phyloP scores from a whole-genome alignment of 2,888 invertebrate species.

The Palloptera scutellata region DNA sequence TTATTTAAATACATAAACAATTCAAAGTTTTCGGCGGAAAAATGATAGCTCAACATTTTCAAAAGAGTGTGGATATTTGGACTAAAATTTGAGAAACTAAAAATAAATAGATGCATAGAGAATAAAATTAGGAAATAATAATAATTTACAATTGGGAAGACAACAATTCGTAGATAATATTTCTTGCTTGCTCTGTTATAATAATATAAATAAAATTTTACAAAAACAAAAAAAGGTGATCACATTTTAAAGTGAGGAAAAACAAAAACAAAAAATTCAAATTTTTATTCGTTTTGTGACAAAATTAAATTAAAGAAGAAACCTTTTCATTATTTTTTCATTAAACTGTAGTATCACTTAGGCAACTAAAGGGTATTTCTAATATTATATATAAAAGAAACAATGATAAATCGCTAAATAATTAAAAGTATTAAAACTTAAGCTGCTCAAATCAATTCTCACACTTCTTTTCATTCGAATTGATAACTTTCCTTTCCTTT shows the following conservation, averaged over 20 bases:
- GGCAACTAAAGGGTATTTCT: neutral
- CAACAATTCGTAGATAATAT: slow-evolving; percentile 8
- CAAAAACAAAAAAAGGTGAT: slow-evolving; percentile 2
- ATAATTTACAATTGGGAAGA: slow-evolving; percentile 31
- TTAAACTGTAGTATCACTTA: slow-evolving; percentile 1
- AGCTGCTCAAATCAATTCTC: no score
- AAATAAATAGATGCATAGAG: slow-evolving; percentile 15
- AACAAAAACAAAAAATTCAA: slow-evolving; percentile 8
- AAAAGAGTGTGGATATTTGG: slow-evolving; percentile 2
- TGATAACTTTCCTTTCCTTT: no score
- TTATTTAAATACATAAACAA: neutral
- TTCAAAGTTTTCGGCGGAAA: neutral
- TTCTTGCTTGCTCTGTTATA: neutral
- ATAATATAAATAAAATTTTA: slow-evolving; percentile 1
- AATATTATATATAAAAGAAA: neutral
- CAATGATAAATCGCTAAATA: no score
- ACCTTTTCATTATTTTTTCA: slow-evolving; percentile 6
- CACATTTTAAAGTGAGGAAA: neutral
- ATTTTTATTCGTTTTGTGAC: slow-evolving; percentile 20
- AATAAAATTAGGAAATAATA: slow-evolving; percentile 1
- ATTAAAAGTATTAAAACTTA: no score
- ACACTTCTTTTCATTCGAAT: no score
- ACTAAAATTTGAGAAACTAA: neutral
- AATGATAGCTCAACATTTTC: no score
- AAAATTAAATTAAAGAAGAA: slow-evolving; percentile 3